Evolutionary conservation across 2,113 vertebrate genomes (phyloP), one percentile per base, ranked within the genome.

Genomic region (Ceuthmochares aereus): DNA sequence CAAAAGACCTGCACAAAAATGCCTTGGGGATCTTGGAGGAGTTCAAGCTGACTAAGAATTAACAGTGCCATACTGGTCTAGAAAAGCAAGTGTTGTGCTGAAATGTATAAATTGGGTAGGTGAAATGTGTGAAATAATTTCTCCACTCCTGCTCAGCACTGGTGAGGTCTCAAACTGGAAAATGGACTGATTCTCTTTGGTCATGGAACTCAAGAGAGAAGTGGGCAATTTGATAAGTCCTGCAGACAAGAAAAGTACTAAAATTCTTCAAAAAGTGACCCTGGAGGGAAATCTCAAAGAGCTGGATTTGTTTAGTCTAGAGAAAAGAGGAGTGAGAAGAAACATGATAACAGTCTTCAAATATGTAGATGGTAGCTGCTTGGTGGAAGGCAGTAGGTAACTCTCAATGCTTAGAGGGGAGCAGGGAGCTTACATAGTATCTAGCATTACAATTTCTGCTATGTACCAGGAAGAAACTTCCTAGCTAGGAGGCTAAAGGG

Each of bases 241-340:
- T 55, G 34, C 77, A 20, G 34, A 51, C 45, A 80, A 51, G 14
- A 63, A 66, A 83, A 42, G 54, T n/a, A 85, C 54, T 56, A 14
- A 20, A 72, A 64, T 37, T 16, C 70, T 70, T 68, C 9, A 37
- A 47, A 64, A 43, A 20, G n/a, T 79, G 15, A 54, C 40, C 30
- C 55, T 47, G 62, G 18, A 87, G 63, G 62, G 25, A 47, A 84
- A 54, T 43, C 32, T 76, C 36, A 17, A 40, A 81, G 40, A 68
- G 13, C 54, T 82, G 58, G 8, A 45, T 69, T 79, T 83, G 37
- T 91, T 96, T 40, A 36, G 32, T 69, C 84, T n/a, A 19, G 75
- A 84, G 84, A 83, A 92, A 76, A 87, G n/a, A 78, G 43, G 42
- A 30, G 79, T 75, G 68, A 52, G 93, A 68, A 84, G 79, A 87